phyloP scores from a whole-genome alignment of 2,113 vertebrate genomes.

The Macaca mulatta region DNA sequence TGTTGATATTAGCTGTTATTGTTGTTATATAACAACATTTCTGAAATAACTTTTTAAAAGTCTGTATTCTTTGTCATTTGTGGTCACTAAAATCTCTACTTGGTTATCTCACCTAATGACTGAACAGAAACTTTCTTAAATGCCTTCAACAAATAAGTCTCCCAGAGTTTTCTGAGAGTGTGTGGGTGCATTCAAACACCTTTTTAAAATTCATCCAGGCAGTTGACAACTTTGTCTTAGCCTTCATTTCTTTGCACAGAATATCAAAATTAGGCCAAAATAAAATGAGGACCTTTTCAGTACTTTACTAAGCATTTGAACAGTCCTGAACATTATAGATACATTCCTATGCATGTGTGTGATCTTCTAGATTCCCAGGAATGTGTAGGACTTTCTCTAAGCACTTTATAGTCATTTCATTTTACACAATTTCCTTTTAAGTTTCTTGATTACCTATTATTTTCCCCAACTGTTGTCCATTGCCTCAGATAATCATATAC shows the following conservation, averaged over 20 bases:
- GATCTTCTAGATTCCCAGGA: background rate
- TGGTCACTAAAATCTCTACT: background rate
- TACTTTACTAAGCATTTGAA: background rate
- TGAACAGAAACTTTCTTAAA: background rate
- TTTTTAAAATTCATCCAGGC: background rate
- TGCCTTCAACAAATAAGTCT: background rate
- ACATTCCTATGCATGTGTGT: background rate
- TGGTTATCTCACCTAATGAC: background rate
- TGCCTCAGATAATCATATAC: background rate
- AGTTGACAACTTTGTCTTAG: background rate
- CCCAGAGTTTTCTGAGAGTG: background rate
- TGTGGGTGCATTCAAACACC: background rate
- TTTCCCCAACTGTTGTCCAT: background rate
- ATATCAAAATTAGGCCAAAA: no score
- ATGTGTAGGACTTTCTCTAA: background rate
- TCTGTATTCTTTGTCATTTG: background rate
- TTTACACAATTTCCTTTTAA: background rate
- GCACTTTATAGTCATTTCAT: background rate
- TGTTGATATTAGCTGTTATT: background rate
- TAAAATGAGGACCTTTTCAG: background rate
- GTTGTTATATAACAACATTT: background rate
- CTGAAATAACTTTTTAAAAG: background rate
- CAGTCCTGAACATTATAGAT: no score
- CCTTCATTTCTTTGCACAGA: background rate
- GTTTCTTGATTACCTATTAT: background rate